A percentile compares a stretch with the other conserved stretches of the same genome.
Conservation (phyloP, 2,113 vertebrate species). For the Crotalus helleri region DNA sequence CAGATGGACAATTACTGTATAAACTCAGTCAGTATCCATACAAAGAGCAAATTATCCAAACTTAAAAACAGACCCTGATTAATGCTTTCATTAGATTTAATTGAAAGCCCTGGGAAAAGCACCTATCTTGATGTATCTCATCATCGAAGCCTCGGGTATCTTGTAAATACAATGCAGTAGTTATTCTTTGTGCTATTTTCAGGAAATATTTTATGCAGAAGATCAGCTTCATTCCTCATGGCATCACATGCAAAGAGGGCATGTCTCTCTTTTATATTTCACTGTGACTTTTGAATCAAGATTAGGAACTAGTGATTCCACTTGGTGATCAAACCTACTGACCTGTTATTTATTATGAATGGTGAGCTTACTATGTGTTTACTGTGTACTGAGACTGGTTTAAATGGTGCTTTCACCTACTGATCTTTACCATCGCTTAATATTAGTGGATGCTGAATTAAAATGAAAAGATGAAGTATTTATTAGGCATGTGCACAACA, state of each 20-base stretch:
- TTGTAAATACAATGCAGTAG: not conserved
- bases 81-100: not conserved
- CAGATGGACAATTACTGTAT: not conserved
- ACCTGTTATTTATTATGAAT: not conserved
- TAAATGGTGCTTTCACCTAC: not conserved
- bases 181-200: slow-evolving; percentile 1
- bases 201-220: slow-evolving; percentile 4
- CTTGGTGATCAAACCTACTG: not conserved
- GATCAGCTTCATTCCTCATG: not conserved
- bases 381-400: not conserved
- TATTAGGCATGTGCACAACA: not conserved
- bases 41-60: not conserved
- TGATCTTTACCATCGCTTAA: not conserved
- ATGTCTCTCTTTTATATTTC: not conserved
- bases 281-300: not conserved
- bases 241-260: not conserved
- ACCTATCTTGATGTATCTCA: not conserved
- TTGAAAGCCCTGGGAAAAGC: not conserved
- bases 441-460: not conserved
- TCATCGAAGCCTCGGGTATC: not conserved
- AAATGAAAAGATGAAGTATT: not conserved
- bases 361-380: not conserved
- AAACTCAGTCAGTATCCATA: not conserved
- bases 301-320: not conserved
- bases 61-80: not conserved